Evolutionary conservation across 2,113 vertebrate genomes (phyloP).

Genomic region (Microcebus jonahi): DNA sequence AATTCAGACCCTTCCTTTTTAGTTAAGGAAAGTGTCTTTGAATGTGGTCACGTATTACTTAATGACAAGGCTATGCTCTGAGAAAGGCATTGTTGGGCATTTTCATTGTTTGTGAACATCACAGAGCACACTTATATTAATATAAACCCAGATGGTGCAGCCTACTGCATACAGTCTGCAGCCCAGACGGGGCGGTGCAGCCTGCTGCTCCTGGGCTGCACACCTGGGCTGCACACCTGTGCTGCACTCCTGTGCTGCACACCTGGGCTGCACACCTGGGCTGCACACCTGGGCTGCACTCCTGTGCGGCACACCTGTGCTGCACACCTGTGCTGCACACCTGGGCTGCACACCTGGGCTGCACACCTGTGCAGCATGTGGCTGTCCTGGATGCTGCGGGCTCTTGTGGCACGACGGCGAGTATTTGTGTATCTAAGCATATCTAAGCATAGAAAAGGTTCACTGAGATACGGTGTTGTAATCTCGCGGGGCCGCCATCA

Average conservation of each 20-base stretch:
- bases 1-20: neutral
- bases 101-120: neutral
- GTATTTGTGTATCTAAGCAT: neutral
- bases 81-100: neutral
- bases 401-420: neutral
- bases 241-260: too few relatives aligned
- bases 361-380: neutral
- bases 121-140: neutral
- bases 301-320: too few relatives aligned
- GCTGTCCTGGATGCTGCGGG: neutral
- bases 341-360: too few relatives aligned
- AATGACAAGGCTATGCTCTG: neutral
- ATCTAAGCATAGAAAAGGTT: neutral
- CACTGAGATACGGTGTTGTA: neutral
- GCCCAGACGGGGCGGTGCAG: neutral
- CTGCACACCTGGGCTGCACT: neutral
- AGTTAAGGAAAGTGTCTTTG: neutral
- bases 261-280: too few relatives aligned
- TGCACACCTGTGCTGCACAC: too few relatives aligned
- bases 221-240: too few relatives aligned
- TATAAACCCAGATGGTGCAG: neutral
- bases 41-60: neutral
- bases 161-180: neutral
- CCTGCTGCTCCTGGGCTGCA: neutral
- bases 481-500: neutral